These are phyloP conservation scores for Neria commutata DNA, from an alignment of 2,888 invertebrate genomes.

Conservation along the genomic window DNA sequence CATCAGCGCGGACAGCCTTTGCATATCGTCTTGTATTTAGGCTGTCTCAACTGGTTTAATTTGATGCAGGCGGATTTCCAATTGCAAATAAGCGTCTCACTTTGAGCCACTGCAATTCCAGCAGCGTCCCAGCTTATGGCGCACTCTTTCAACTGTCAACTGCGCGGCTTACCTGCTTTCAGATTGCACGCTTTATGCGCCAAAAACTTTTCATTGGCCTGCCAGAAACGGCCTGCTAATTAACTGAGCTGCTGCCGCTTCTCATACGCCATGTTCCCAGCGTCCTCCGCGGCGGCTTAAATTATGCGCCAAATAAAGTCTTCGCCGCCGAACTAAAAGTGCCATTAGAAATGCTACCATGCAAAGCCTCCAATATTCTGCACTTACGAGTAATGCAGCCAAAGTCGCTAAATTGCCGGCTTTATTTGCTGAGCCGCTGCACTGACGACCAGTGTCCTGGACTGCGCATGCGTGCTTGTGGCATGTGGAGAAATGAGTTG, in stretches of 20 bases:
- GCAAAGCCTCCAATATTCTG: slow-evolving; percentile 5
- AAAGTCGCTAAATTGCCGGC: slow-evolving; percentile 17
- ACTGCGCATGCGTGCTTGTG: not conserved
- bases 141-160: not conserved
- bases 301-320: not conserved
- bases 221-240: not conserved
- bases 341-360: not conserved
- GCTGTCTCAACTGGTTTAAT: slow-evolving; percentile 2
- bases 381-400: slow-evolving; percentile 16
- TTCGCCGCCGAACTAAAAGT: not conserved
- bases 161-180: not conserved
- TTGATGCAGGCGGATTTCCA: slow-evolving; percentile 1
- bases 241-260: not conserved
- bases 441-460: not conserved
- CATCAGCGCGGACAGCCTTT: too few species aligned
- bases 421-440: slow-evolving; percentile 23
- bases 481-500: slow-evolving; percentile 12
- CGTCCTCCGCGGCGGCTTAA: not conserved
- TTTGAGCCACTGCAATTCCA: not conserved
- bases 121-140: too few species aligned
- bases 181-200: not conserved
- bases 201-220: not conserved
- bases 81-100: not conserved
- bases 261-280: not conserved
- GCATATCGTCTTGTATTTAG: not conserved